Evolutionary conservation across 2,797 vertebrate genomes (phyloP).

Genomic region (Pseudochirops cupreus): DNA sequence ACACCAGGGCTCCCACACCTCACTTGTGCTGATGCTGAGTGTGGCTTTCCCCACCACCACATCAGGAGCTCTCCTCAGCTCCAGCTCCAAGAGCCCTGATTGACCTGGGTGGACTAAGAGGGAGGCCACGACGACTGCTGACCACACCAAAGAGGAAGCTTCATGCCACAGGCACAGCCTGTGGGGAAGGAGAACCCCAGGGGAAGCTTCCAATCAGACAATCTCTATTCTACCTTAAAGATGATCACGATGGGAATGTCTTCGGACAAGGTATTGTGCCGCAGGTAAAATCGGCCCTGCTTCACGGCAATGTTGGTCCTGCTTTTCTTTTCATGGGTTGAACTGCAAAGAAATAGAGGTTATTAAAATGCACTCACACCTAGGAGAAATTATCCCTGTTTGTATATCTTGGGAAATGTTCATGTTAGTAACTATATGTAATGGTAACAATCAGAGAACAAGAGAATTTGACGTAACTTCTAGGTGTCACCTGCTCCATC

Average conservation of each 20-base stretch:
- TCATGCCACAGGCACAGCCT: not conserved
- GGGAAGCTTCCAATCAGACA: not conserved
- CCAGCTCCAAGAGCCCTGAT: not conserved
- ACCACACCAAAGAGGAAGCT: too few species aligned
- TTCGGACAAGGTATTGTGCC: constrained; percentile 97
- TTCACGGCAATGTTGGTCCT: constrained; percentile 98
- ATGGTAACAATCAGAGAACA: not conserved
- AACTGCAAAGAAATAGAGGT: constrained; percentile 86
- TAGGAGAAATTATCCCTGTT: not conserved
- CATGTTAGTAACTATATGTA: not conserved
- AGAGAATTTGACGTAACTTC: not conserved
- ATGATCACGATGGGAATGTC: constrained; percentile 98
- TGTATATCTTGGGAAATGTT: not conserved
- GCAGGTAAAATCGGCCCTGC: constrained; percentile 96
- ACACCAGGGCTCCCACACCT: not conserved
- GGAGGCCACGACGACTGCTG: not conserved
- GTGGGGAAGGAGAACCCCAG: not conserved
- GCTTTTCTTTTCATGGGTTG: constrained; percentile 99
- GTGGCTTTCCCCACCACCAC: not conserved
- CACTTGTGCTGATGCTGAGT: too few species aligned
- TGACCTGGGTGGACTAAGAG: not conserved
- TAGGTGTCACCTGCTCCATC: not conserved
- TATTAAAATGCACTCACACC: not conserved
- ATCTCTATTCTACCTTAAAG: constrained; percentile 91
- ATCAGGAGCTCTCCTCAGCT: not conserved